Conservation (phyloP, 2,797 vertebrate species). For the Ficedula albicollis region DNA sequence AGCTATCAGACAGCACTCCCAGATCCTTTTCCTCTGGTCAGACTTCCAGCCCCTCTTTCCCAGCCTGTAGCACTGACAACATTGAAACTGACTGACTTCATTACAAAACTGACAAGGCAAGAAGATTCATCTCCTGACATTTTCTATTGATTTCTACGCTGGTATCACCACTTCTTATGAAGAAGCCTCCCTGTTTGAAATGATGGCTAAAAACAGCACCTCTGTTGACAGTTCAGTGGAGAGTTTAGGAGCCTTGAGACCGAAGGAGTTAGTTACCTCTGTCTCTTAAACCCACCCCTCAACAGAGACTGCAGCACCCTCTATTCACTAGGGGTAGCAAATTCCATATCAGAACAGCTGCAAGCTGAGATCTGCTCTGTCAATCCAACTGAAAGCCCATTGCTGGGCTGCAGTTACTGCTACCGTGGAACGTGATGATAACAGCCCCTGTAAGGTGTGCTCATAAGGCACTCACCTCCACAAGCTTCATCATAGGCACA, state of each 20-base stretch:
- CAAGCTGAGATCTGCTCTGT: neutral
- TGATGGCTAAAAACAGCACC: neutral
- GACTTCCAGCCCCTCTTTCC: neutral
- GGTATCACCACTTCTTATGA: neutral
- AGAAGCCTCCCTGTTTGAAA: neutral
- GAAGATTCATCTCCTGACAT: neutral
- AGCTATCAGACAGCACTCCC: neutral
- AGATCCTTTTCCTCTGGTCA: neutral
- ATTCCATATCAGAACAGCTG: neutral
- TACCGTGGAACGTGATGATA: neutral
- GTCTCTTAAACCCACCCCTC: neutral
- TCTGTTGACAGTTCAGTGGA: neutral
- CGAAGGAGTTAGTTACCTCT: neutral
- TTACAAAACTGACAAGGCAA: neutral
- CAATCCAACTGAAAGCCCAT: neutral
- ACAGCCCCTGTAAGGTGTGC: neutral
- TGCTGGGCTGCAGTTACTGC: neutral
- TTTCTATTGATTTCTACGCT: neutral
- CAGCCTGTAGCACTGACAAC: neutral
- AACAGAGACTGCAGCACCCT: neutral
- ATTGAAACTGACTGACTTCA: neutral
- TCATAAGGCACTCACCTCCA: conserved; percentile 82
- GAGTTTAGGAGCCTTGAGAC: neutral
- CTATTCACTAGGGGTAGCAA: neutral
- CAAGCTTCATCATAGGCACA: conserved; percentile 95